Base-by-base conservation (phyloP, 2,888 invertebrate genomes). In the Drosophila peninsularis region DNA sequence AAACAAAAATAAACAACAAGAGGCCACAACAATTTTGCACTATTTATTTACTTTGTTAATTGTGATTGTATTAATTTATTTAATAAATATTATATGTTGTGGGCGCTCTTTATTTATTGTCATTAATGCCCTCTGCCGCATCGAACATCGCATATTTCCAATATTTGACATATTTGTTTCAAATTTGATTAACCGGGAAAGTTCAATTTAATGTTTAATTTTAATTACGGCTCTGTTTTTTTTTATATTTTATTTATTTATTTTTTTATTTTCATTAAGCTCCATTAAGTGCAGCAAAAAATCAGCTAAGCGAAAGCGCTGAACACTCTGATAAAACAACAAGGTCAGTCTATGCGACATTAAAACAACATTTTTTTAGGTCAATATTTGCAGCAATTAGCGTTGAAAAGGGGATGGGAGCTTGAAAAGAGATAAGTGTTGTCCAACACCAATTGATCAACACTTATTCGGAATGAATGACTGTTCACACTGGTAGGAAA, bases 121-220 rank as follows among this genome's bases (percentile, higher is more conserved):
- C 60, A 14, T 55, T 47, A 14, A 19, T 32, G 49, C 2, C 17
- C 13, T 47, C 24, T 17, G 30, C 30, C 9, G 45, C 2, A 39
- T 37, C 11, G 37, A 32, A 19, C 19, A 53, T n/a, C 30, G 49
- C 41, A 44, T 54, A 34, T 36, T 45, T 57, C 36, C 45, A 30
- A 47, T 55, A 39, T 56, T 67, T 49, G 47, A 50, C 24, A 62
- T 66, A 42, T 36, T 56, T 67, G 39, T 54, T 61, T 63, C 36
- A 44, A 53, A 67, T 58, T 62, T 58, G 62, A 62, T 73, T 71
- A 62, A 73, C 66, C 62, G 44, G 39, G 30, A 27, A 57, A 42
- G 60, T 53, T 44, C 19, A 63, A 67, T 67, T 67, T 37, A 21
- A 73, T 72, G 53, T 62, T 49, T 55, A 5, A 53, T 47, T 39